Percentiles rank a stretch among this genome's conserved stretches.
phyloP scores from a whole-genome alignment of 2,797 vertebrate genomes.

The Rhodeus uyekii region DNA sequence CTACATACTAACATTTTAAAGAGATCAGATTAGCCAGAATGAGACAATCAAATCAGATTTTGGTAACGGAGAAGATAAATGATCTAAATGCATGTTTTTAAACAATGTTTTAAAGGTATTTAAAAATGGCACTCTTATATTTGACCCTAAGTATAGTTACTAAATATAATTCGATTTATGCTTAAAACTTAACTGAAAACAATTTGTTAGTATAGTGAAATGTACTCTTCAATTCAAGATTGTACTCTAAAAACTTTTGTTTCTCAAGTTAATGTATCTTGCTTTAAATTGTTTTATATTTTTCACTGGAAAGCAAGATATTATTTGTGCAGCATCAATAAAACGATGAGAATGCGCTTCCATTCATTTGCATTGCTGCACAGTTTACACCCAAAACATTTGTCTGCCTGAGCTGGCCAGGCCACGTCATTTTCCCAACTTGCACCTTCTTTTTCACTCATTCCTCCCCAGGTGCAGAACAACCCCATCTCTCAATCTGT shows the following conservation, averaged over 20 bases:
- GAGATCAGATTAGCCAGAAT: background rate
- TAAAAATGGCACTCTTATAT: background rate
- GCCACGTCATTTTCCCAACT: conserved; percentile 38
- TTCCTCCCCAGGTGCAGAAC: conserved; percentile 72
- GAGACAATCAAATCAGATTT: conserved; percentile 8
- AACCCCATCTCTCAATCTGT: conserved; percentile 69
- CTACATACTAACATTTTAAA: too few relatives aligned
- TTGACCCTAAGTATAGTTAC: too few relatives aligned
- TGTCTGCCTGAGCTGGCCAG: conserved; percentile 22
- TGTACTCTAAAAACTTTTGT: background rate
- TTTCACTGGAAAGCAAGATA: background rate
- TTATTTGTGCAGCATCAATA: background rate
- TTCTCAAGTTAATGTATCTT: background rate
- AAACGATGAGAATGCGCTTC: background rate
- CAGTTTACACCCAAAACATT: conserved; percentile 38
- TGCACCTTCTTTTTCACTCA: conserved; percentile 36
- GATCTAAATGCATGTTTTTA: background rate
- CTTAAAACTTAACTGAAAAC: background rate
- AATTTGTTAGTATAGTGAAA: background rate
- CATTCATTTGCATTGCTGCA: conserved; percentile 29
- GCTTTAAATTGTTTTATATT: background rate
- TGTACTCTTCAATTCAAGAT: background rate
- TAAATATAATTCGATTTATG: too few relatives aligned
- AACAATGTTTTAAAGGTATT: background rate
- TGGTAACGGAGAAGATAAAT: background rate